A percentile compares a stretch with the other conserved stretches of the same genome.
Evolutionary conservation across 2,888 invertebrate genomes (phyloP).

Genomic region (Oscheius sp.): DNA sequence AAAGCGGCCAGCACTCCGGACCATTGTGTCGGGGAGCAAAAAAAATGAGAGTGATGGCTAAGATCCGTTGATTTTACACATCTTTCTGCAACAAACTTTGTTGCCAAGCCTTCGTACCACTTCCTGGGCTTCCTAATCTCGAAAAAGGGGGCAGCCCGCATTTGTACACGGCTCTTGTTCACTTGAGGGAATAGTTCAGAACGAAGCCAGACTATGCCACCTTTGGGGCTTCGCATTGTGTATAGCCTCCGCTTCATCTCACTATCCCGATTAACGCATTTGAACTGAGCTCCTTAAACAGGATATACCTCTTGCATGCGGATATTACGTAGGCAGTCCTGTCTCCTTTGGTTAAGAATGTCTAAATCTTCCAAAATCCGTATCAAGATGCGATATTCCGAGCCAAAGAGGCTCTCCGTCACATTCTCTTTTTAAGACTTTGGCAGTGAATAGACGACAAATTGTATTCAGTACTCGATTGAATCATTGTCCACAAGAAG

Average conservation of each 20-base stretch:
- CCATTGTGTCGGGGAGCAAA: slow-evolving; percentile 28
- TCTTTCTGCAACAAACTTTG: slow-evolving; percentile 30
- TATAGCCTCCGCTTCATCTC: neutral
- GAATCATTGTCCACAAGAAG: no score
- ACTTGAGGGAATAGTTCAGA: slow-evolving; percentile 12
- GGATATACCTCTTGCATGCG: slow-evolving; percentile 7
- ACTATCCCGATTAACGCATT: slow-evolving; percentile 16
- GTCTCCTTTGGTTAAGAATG: no score
- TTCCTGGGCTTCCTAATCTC: neutral
- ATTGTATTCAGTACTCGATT: no score
- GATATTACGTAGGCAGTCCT: neutral
- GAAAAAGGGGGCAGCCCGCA: neutral
- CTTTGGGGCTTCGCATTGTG: slow-evolving; percentile 29
- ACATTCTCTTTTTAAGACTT: no score
- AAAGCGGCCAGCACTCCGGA: slow-evolving; percentile 9
- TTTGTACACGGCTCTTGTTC: neutral
- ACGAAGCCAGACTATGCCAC: slow-evolving; percentile 8
- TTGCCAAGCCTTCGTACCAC: neutral
- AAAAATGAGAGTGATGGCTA: slow-evolving; percentile 33
- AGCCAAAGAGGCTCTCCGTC: no score
- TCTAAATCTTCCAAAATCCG: no score
- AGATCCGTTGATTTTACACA: slow-evolving; percentile 34
- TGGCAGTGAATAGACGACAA: no score
- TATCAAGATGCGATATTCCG: no score
- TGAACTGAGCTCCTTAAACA: neutral